phyloP scores from a whole-genome alignment of 2,113 vertebrate genomes.

The Chaenocephalus aceratus region DNA sequence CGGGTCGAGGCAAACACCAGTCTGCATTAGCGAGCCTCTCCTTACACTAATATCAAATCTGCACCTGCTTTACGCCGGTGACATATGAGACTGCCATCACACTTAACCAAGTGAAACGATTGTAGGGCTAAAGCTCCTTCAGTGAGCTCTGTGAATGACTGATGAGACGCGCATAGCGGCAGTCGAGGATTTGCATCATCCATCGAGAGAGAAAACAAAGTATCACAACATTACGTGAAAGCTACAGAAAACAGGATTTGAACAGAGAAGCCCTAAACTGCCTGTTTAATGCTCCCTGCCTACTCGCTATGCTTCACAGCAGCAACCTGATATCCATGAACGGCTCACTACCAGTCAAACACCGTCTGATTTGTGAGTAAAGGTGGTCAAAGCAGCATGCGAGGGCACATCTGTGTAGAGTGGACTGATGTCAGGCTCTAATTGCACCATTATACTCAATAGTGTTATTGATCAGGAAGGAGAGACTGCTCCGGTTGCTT shows the following conservation, averaged over 20 bases:
- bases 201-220: constrained; percentile 18
- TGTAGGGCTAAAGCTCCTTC: constrained; percentile 65
- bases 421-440: constrained; percentile 27
- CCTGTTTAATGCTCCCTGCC: constrained; percentile 16
- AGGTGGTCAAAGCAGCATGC: constrained; percentile 20
- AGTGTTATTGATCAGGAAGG: constrained; percentile 59
- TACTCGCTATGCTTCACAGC: constrained; percentile 18
- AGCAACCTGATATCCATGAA: constrained; percentile 20
- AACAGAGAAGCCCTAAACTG: constrained; percentile 8
- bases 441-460: constrained; percentile 49
- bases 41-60: constrained; percentile 62
- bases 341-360: constrained; percentile 8
- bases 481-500: constrained; percentile 30
- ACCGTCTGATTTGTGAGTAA: constrained; percentile 25
- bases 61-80: constrained; percentile 65
- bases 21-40: constrained; percentile 63
- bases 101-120: constrained; percentile 63
- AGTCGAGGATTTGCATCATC: constrained; percentile 10
- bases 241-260: constrained; percentile 7
- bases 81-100: constrained; percentile 52
- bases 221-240: constrained; percentile 27
- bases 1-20: constrained; percentile 53
- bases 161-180: constrained; percentile 32
- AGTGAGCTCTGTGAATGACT: constrained; percentile 45
- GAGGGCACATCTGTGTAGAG: constrained; percentile 16